Conservation (phyloP, 2,113 vertebrate species). For the Eonycteris spelaea region DNA sequence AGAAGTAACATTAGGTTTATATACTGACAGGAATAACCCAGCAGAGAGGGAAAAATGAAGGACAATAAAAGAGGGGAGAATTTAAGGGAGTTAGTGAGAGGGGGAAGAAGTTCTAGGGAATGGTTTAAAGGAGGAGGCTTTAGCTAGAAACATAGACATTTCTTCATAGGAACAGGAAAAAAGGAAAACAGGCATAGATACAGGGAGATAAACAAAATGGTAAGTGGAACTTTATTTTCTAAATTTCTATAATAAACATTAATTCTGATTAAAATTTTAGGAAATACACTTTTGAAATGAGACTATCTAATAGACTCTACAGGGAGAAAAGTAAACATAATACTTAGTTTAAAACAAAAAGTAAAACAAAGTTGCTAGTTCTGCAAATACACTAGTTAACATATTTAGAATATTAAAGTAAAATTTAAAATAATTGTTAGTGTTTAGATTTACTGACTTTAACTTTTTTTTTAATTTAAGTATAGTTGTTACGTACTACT, state of each 20-base stretch:
- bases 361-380: background rate
- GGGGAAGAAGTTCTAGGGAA: background rate
- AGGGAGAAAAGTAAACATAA: background rate
- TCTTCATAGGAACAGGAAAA: background rate
- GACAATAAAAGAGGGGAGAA: background rate
- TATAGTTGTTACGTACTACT: background rate
- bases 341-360: background rate
- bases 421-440: background rate
- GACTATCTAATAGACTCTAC: background rate
- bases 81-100: background rate
- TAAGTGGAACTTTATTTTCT: background rate
- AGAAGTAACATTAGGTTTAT: background rate
- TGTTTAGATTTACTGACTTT: background rate
- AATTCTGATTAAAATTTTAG: background rate
- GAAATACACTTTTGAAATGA: background rate
- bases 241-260: background rate
- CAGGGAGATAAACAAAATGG: accelerated
- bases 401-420: background rate
- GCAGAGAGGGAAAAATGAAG: background rate
- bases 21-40: background rate
- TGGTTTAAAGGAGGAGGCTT: background rate
- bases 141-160: background rate
- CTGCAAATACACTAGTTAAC: background rate
- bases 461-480: background rate
- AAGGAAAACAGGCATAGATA: background rate